Evolutionary conservation across 2,797 vertebrate species (phyloP), one percentile per base, ranked within the genome.

Genomic region (Phrynocephalus forsythii): DNA sequence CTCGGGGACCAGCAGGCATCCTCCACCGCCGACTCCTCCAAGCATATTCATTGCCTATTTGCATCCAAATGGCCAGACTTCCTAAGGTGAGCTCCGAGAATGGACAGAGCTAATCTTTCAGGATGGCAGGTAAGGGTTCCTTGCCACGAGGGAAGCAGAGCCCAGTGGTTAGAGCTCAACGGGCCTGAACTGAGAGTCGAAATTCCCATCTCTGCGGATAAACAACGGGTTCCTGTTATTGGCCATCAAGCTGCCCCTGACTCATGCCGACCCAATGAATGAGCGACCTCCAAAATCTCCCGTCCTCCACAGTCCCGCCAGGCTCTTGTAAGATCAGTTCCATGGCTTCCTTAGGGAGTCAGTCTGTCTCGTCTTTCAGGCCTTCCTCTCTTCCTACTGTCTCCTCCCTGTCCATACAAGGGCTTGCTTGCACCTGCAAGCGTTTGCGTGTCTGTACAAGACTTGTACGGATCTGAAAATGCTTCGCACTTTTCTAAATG

Each of bases 61-160:
- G 84, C 85, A 78, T 79, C 76, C 60, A 86, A 86, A 83, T 67
- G 48, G 72, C 72, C 84, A 11, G 28, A 13, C 72, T 33, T 76
- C 72, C 79, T 52, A 33, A 76, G 69, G 86, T 73, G 79, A 82
- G 38, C 60, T 22, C 79, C 66, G 60, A 79, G 75, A 67, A 76
- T 48, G 71, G 69, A 81, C 50, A 20, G 26, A 26, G 71, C 6
- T 26, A 15, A 72, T 79, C 77, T 69, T n/a, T 24, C 56, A 44
- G 60, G 3, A 72, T 52, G 48, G 44, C 63, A 66, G 73, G 30
- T 5, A 63, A 11, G 9, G 5, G 52, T 56, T 56, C 52, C 44
- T 33, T 4, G 50, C 10, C 50, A 9, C 0, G 6, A 33, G 20
- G 28, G 28, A 26, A 71, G 84, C 4, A 13, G 48, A 20, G 22